Evolutionary conservation across 2,113 vertebrate genomes (phyloP), one percentile per base, ranked within the genome.

Genomic region (Trichechus manatus): DNA sequence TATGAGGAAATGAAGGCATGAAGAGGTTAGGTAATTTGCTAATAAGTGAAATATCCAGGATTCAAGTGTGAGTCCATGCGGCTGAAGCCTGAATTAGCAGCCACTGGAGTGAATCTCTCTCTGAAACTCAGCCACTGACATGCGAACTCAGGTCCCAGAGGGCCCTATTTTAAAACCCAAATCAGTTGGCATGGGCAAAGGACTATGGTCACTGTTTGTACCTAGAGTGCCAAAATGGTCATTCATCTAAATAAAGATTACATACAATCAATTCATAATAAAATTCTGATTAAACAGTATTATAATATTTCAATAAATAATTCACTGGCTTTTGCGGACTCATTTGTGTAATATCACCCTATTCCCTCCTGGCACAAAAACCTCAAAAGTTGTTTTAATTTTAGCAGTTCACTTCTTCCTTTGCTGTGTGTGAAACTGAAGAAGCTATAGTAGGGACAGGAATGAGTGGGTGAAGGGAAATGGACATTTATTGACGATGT

Each of bases 251-350:
- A 47, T 82, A 89, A 86, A 63, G 10, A 78, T 8, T 61, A 47
- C 5, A 33, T 1, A 47, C 0, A 90, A 75, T 33, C 9, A 56
- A 80, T 81, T 80, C 68, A 80, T 77, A 84, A 44, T 50, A 47
- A 72, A 84, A 89, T 53, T 86, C 23, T 68, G 27, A 93, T 81
- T 95, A 89, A 93, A 87, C 27, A 89, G 1, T 39, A 89, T 66
- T 89, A 72, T 9, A 64, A 1, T 87, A 50, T 79, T 90, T 87
- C 33, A 56, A 72, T 83, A 72, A 70, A 15, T 81, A 88, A 84
- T 63, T 96, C 44, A 66, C 5, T 80, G 39, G 29, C 10, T n/a
- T 39, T 72, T 93, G 22, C 53, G 33, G 36, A 64, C 53, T 91
- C 22, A 42, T 15, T 36, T 44, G 22, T 20, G 4, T 56, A 80